These are phyloP conservation scores for Lasioglossum oenotherae DNA, from an alignment of 2,888 invertebrate genomes.

Conservation along the genomic window DNA sequence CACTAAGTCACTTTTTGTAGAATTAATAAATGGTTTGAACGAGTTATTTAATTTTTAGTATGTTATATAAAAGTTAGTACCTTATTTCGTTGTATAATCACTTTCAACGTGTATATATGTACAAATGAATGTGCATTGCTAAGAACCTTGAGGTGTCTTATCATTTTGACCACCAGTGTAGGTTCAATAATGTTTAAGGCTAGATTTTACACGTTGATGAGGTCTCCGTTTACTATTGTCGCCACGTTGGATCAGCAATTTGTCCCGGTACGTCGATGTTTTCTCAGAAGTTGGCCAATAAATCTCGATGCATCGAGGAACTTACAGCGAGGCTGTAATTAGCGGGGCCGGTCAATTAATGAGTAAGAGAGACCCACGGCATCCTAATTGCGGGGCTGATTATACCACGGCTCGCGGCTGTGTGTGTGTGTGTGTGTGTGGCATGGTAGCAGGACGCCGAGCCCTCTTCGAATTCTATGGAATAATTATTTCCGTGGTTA, in stretches of 20 bases:
- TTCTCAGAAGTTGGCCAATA: neutral
- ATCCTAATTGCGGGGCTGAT: conserved; percentile 5
- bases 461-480: conserved; percentile 9
- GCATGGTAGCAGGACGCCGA: neutral
- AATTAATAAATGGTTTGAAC: no score
- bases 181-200: no score
- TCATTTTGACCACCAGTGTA: no score
- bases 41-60: no score
- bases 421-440: no score
- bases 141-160: no score
- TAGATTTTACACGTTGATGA: neutral
- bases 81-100: no score
- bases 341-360: conserved; percentile 4
- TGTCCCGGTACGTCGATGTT: neutral
- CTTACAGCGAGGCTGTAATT: neutral
- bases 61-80: no score
- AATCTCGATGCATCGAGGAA: neutral
- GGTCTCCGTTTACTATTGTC: neutral
- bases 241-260: neutral
- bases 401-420: neutral
- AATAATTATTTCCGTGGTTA: conserved; percentile 7
- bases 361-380: neutral
- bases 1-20: no score
- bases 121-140: no score
- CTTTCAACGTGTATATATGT: no score